Evolutionary conservation across 2,113 vertebrate genomes (phyloP).

Genomic region (Esox niger): DNA sequence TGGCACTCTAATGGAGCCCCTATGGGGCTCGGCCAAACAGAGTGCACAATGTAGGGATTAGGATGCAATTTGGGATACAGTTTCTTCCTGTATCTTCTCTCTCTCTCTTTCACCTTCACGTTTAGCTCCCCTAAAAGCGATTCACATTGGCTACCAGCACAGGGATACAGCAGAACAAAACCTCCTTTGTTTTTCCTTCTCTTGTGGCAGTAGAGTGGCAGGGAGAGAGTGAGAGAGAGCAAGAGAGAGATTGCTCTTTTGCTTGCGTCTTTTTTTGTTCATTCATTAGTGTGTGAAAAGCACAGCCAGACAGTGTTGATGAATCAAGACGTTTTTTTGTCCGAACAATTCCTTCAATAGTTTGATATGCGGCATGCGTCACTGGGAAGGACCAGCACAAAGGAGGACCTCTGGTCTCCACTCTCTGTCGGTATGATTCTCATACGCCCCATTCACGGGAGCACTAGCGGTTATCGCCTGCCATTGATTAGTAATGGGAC

Average conservation of each 20-base stretch:
- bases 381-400: constrained; percentile 34
- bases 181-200: constrained; percentile 48
- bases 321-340: constrained; percentile 41
- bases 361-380: constrained; percentile 52
- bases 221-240: constrained; percentile 29
- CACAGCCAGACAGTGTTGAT: constrained; percentile 40
- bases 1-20: too few species aligned
- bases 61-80: too few species aligned
- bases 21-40: not conserved
- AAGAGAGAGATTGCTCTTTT: constrained; percentile 37
- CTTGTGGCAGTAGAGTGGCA: not conserved
- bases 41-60: not conserved
- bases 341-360: constrained; percentile 34
- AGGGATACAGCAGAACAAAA: constrained; percentile 56
- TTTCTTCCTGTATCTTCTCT: constrained; percentile 52
- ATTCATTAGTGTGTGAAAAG: constrained; percentile 58
- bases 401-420: constrained; percentile 30
- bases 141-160: constrained; percentile 47
- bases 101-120: constrained; percentile 60
- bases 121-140: constrained; percentile 54
- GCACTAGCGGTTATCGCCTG: too few species aligned
- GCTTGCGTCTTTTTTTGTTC: constrained; percentile 33
- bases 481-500: too few species aligned
- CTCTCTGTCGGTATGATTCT: constrained; percentile 49
- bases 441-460: not conserved